phyloP scores from a whole-genome alignment of 2,113 vertebrate genomes.

The Pedetes capensis region DNA sequence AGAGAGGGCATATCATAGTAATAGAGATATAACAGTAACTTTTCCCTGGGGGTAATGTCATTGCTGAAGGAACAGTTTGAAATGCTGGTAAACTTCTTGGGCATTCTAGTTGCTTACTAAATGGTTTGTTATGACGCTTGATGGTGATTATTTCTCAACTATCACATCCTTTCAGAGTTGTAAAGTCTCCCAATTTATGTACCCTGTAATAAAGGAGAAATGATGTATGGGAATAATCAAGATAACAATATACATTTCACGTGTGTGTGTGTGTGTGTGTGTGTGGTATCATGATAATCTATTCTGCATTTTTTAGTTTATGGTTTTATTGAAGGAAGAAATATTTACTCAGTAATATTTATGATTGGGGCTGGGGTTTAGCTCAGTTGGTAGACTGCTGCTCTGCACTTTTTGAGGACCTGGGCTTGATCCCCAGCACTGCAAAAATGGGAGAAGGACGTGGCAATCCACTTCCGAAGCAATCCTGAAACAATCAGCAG shows the following conservation, averaged over 20 bases:
- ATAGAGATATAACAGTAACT: constrained; percentile 18
- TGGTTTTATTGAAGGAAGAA: constrained; percentile 51
- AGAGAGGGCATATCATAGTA: neutral
- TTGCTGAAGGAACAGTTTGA: constrained; percentile 8
- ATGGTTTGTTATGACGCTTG: constrained; percentile 43
- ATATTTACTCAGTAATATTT: constrained; percentile 35
- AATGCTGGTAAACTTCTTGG: neutral
- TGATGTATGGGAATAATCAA: constrained; percentile 17
- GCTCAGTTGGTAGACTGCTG: no score
- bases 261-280: no score
- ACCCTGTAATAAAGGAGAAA: constrained; percentile 38
- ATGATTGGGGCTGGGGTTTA: no score
- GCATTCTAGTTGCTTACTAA: constrained; percentile 33
- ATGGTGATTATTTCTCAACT: constrained; percentile 46
- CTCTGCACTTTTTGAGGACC: no score
- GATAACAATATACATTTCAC: constrained; percentile 35
- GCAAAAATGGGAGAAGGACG: no score
- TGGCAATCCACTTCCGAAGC: no score
- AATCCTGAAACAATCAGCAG: no score
- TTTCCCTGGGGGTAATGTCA: neutral
- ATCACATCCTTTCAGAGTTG: constrained; percentile 17
- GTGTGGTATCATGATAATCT: neutral
- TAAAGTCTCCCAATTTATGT: constrained; percentile 48
- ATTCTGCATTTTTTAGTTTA: constrained; percentile 40
- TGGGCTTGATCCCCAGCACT: no score